Evolutionary conservation across 2,113 vertebrate genomes (phyloP).

Genomic region (Neolamprologus longior): DNA sequence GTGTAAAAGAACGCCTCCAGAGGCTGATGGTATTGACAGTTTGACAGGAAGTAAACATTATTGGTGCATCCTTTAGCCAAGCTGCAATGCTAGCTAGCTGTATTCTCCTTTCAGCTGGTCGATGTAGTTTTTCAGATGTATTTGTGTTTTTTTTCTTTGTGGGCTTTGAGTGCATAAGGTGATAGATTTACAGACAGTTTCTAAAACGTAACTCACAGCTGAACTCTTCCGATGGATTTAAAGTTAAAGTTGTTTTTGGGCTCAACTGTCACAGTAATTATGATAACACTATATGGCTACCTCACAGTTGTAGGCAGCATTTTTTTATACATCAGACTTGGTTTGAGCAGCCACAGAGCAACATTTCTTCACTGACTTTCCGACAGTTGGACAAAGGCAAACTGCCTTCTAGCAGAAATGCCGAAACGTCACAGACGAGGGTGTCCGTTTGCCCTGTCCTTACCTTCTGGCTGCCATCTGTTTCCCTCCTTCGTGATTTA

Average conservation of each 20-base stretch:
- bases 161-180: not conserved
- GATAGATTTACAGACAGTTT: not conserved
- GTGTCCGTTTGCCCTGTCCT: conserved; percentile 36
- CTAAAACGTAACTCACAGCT: not conserved
- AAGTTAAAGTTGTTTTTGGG: not conserved
- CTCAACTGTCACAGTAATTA: not conserved
- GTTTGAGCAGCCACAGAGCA: not conserved
- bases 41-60: not conserved
- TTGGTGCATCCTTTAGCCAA: not conserved
- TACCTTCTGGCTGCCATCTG: conserved; percentile 66
- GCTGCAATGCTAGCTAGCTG: not conserved
- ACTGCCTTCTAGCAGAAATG: not conserved
- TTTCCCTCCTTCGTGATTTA: conserved; percentile 39
- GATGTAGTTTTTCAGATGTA: not conserved
- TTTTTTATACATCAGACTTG: not conserved
- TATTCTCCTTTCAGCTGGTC: not conserved
- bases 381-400: not conserved
- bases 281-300: not conserved
- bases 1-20: too few species aligned
- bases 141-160: not conserved
- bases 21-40: rapidly evolving
- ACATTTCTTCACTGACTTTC: not conserved
- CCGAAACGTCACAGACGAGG: not conserved
- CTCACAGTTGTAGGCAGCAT: not conserved
- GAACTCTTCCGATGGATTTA: not conserved